Conservation (phyloP, 2,888 invertebrate genomes). For the Drosophila niveifrons region DNA sequence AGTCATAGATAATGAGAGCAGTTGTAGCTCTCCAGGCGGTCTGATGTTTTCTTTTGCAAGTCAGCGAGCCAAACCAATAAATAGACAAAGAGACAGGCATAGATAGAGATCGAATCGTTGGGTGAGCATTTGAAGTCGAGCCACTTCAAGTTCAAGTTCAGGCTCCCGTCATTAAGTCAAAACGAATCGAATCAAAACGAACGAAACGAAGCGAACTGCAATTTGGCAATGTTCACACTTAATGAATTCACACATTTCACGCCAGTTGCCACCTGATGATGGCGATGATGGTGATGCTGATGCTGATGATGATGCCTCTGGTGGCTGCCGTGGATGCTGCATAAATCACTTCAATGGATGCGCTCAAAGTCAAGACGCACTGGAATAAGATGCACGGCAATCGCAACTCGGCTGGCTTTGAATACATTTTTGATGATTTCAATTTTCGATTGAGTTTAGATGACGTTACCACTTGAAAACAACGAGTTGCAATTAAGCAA, state of each 20-base stretch:
- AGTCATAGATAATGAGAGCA: slow-evolving; percentile 43
- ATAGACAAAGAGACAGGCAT: slow-evolving; percentile 14
- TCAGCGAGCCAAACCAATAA: slow-evolving; percentile 24
- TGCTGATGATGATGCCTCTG: slow-evolving; percentile 15
- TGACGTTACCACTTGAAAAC: slow-evolving; percentile 32
- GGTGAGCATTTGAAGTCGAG: slow-evolving; percentile 26
- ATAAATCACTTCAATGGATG: slow-evolving; percentile 62
- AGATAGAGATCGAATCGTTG: slow-evolving; percentile 14
- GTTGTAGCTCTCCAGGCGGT: slow-evolving; percentile 36
- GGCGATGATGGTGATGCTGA: background rate
- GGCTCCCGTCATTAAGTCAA: slow-evolving; percentile 63
- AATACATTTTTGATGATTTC: slow-evolving; percentile 32
- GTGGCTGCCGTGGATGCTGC: slow-evolving; percentile 38
- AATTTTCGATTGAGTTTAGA: slow-evolving; percentile 48
- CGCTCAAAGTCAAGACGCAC: slow-evolving; percentile 70
- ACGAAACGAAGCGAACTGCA: slow-evolving; percentile 59
- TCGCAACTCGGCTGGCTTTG: background rate
- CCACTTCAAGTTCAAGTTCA: slow-evolving; percentile 78
- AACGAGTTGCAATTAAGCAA: slow-evolving; percentile 54
- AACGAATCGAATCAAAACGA: slow-evolving; percentile 59
- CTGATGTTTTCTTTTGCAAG: slow-evolving; percentile 27
- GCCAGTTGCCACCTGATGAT: slow-evolving; percentile 11
- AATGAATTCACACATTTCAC: slow-evolving; percentile 61
- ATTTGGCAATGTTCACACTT: slow-evolving; percentile 75
- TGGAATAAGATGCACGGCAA: slow-evolving; percentile 42